Conservation (phyloP, 1,140 invertebrate genomes). For the Drosophila oshimai region DNA sequence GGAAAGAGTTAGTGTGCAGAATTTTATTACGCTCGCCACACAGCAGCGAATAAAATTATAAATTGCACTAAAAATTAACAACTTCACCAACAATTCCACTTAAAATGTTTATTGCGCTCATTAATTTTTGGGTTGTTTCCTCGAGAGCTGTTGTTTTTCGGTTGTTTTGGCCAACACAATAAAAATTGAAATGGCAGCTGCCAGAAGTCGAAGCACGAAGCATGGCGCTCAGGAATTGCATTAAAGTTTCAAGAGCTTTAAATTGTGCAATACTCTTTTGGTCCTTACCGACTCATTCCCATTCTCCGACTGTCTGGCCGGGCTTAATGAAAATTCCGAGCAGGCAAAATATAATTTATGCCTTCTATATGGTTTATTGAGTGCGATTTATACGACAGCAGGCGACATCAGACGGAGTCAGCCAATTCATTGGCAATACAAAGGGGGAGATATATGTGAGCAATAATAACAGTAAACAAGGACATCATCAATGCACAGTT, state of each 20-base stretch:
- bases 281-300: neutral
- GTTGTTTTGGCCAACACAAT: conserved; percentile 34
- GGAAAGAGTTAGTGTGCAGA: conserved; percentile 37
- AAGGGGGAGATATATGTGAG: conserved; percentile 29
- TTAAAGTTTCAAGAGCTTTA: conserved; percentile 77
- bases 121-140: conserved; percentile 75
- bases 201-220: conserved; percentile 15
- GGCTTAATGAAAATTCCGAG: conserved; percentile 65
- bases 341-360: conserved; percentile 77
- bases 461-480: conserved; percentile 47
- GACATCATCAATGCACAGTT: conserved; percentile 35
- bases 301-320: conserved; percentile 9
- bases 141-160: conserved; percentile 40
- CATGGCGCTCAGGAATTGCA: conserved; percentile 45
- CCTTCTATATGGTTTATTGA: conserved; percentile 75
- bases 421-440: conserved; percentile 63
- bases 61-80: conserved; percentile 82
- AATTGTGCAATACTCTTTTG: conserved; percentile 30
- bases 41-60: conserved; percentile 52
- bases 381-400: conserved; percentile 76
- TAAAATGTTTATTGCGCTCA: conserved; percentile 81
- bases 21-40: conserved; percentile 73
- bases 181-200: conserved; percentile 37
- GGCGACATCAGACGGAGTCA: conserved; percentile 44
- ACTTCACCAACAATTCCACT: conserved; percentile 80